Evolutionary conservation across 2,888 invertebrate species (phyloP), one percentile per base, ranked within the genome.

Genomic region (Tuta absoluta): DNA sequence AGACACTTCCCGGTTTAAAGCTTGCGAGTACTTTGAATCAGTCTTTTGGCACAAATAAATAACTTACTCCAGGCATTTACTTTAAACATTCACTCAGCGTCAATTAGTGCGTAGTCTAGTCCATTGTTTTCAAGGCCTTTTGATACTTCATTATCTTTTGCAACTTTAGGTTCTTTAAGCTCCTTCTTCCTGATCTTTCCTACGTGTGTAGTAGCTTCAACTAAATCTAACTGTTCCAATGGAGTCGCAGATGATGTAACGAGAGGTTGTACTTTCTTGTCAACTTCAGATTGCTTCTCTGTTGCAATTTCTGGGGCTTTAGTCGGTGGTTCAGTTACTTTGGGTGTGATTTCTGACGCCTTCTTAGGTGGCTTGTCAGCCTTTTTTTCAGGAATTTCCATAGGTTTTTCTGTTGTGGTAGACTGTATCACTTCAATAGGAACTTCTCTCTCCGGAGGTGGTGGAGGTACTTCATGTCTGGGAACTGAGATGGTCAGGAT

Each of bases 161-260:
- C 17, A 12, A 19, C 37, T 53, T 62, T 62, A 1, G 82, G 81
- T 0, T 78, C 80, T 64, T 91, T 91, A 21, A 91, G 71, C 23
- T 91, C 91, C 75, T 91, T 91, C 78, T 91, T 91, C 62, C 90
- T 80, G n/a, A 88, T 91, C 71, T 91, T 91, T 0, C 91, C 90
- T 0, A 84, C 79, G 66, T 89, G 86, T 0, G 88, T 87, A 2
- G 89, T 88, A 1, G 86, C 85, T 69, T 88, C 89, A 10, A 80
- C 75, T 14, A 79, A 48, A 12, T 87, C 87, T 12, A 85, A 63
- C 64, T 85, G 82, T 38, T 86, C 86, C 0, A 86, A 65, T 0
- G 87, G 82, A 1, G 79, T 74, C 14, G 77, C 80, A 3, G 78
- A 65, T 0, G 76, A 65, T 2, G 72, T 64, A 21, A 33, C 14